These are phyloP conservation scores for Actenoides lindsayi DNA, from an alignment of 2,113 vertebrate genomes.

Conservation along the genomic window DNA sequence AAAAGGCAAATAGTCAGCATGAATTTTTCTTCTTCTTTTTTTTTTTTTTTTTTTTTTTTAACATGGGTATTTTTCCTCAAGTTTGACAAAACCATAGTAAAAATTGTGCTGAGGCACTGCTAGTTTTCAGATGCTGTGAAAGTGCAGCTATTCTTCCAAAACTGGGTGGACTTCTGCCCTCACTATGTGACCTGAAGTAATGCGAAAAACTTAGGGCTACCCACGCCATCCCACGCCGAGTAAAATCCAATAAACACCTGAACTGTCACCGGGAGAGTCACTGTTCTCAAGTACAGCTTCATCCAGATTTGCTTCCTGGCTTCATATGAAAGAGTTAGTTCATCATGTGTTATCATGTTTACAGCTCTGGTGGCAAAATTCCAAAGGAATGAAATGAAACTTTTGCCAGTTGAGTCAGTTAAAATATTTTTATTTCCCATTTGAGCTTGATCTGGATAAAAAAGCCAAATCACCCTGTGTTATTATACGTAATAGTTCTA, in stretches of 20 bases:
- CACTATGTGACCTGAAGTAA: neutral
- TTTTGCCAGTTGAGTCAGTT: neutral
- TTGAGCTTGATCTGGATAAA: neutral
- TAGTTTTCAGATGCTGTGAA: neutral
- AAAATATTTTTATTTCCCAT: conserved; percentile 13
- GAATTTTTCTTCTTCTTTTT: neutral
- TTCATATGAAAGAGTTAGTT: neutral
- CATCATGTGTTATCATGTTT: neutral
- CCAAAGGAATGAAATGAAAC: neutral
- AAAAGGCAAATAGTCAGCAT: neutral
- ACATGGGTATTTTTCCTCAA: neutral
- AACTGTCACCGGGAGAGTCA: neutral
- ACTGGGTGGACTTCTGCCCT: neutral
- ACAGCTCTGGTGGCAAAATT: neutral
- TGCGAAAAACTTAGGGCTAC: neutral
- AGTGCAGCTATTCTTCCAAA: neutral
- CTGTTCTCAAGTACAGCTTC: neutral
- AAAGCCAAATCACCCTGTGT: neutral
- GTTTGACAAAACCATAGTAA: neutral
- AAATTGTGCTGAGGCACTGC: neutral
- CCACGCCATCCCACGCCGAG: neutral
- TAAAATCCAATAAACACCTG: neutral
- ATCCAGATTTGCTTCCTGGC: neutral
- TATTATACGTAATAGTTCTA: neutral
- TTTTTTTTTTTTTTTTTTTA: neutral